phyloP scores from a whole-genome alignment of 2,888 invertebrate species.

The Drosophila lutescens region DNA sequence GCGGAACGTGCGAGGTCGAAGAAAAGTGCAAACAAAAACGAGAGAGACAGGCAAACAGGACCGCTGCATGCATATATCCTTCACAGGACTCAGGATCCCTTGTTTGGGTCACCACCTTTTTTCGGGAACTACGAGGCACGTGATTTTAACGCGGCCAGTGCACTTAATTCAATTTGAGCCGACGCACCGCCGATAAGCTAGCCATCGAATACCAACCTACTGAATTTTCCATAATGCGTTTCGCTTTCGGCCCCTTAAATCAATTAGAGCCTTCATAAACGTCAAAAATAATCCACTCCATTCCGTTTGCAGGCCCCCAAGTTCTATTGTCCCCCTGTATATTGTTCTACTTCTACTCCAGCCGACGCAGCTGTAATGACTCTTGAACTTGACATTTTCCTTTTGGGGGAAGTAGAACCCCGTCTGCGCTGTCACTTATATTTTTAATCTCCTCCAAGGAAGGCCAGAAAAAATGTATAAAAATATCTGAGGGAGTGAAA shows the following conservation, averaged over 20 bases:
- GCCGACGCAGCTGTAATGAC: constrained; percentile 69
- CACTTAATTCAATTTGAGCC: constrained; percentile 64
- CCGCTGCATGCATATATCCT: constrained; percentile 37
- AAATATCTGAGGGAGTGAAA: constrained; percentile 10
- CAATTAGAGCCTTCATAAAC: constrained; percentile 76
- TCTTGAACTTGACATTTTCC: constrained; percentile 80
- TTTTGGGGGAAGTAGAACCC: constrained; percentile 21
- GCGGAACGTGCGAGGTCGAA: constrained; percentile 63
- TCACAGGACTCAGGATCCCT: constrained; percentile 6
- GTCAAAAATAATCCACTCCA: constrained; percentile 77
- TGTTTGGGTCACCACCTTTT: constrained; percentile 20
- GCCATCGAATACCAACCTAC: neutral
- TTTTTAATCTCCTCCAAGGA: constrained; percentile 65
- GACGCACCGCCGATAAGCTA: constrained; percentile 47
- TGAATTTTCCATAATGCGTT: constrained; percentile 39
- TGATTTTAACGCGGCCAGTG: constrained; percentile 66
- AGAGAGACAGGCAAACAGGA: constrained; percentile 44
- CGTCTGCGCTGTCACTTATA: constrained; percentile 61
- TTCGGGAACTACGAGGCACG: constrained; percentile 45
- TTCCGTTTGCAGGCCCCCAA: constrained; percentile 48
- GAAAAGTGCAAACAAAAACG: constrained; percentile 20
- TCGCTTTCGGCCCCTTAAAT: constrained; percentile 42
- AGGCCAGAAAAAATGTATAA: constrained; percentile 26
- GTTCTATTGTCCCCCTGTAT: constrained; percentile 4
- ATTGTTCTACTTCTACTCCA: constrained; percentile 23